Evolutionary conservation across 2,113 vertebrate species (phyloP), one percentile per base, ranked within the genome.

Genomic region (Alethe diademata): DNA sequence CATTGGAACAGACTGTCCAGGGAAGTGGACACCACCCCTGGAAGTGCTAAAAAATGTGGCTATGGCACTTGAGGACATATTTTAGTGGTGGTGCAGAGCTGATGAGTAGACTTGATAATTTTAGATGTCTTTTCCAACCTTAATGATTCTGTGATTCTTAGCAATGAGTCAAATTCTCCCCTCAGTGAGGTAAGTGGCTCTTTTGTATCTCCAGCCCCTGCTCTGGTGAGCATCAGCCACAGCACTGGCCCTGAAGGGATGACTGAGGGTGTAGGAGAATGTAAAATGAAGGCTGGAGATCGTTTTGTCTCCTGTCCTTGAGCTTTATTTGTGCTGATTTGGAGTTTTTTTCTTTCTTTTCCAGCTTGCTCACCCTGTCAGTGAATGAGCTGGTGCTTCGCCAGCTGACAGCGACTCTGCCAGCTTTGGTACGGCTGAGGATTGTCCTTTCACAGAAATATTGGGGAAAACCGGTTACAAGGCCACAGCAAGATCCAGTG

Each of bases 401-500:
- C 12, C 71, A 95, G 56, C 81, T 97, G 78, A 95, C 54, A 29
- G 73, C 54, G 0, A 91, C 91, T 13, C 84, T 97, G 67, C 95
- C 96, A 0, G 23, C 45, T 33, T 14, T 96, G 96, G 96, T 97
- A 90, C 4, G 95, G 50, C 35, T 58, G 51, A 8, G 14, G 50
- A 19, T 9, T 22, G 83, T 33, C 40, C 26, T 43, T 10, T 28
- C 53, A 2, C 7, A n/a, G 45, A 54, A 57, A 18, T 12, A 20
- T 1, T 12, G 25, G 84, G 36, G 9, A 31, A 51, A 25, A 6
- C 19, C 0, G 1, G 19, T 12, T 16, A 9, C 0, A 1, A 33
- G 66, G 47, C 25, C 45, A 20, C 53, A 64, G 80, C 36, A 15
- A 64, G 61, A 64, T 8, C 33, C 16, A 1, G 19, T 1, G 0